Evolutionary conservation across 2,797 vertebrate genomes (phyloP).

Genomic region (Miichthys miiuy): DNA sequence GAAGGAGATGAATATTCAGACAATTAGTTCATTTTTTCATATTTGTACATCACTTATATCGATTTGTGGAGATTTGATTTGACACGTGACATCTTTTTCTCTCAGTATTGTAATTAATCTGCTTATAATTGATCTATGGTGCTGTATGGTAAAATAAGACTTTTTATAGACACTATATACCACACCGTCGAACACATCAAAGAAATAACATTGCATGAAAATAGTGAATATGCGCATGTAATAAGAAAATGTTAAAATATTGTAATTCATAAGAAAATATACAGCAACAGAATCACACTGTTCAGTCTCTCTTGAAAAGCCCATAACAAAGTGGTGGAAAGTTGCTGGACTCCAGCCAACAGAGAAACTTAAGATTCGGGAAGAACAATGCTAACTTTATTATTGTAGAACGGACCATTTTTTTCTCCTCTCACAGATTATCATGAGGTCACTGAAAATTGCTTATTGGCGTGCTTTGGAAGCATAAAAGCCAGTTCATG

Average conservation of each 20-base stretch:
- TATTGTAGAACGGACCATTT: no score
- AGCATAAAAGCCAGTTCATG: neutral
- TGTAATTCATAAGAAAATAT: neutral
- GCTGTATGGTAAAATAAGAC: neutral
- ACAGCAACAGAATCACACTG: neutral
- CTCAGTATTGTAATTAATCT: no score
- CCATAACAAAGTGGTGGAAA: neutral
- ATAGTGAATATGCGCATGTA: no score
- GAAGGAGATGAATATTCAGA: neutral
- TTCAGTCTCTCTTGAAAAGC: neutral
- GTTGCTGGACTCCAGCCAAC: neutral
- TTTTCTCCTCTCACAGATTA: neutral
- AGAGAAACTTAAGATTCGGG: neutral
- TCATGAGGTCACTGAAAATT: neutral
- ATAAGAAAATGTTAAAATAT: no score
- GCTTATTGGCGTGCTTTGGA: neutral
- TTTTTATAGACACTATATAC: neutral
- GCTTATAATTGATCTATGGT: neutral
- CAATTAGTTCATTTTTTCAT: neutral
- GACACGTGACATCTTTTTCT: neutral
- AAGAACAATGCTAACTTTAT: neutral
- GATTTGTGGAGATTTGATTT: neutral
- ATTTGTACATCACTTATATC: neutral
- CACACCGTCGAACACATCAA: neutral
- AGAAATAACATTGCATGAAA: no score